Conservation (phyloP, 2,888 invertebrate genomes). For the Watsonalla binaria region DNA sequence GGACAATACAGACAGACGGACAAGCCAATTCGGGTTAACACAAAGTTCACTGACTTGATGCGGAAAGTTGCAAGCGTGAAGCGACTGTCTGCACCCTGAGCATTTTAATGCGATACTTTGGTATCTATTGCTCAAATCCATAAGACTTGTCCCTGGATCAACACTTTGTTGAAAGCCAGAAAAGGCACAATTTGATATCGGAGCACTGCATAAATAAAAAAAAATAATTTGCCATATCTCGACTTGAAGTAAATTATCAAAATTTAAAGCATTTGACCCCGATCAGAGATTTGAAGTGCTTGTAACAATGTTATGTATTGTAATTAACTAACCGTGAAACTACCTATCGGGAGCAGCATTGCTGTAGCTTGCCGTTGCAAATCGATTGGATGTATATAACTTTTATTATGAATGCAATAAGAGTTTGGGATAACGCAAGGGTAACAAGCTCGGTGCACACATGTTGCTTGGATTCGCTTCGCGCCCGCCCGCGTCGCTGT, state of each 20-base stretch:
- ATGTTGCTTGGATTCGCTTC: conserved; percentile 27
- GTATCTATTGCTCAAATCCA: background rate
- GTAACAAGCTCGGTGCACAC: conserved; percentile 19
- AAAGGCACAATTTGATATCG: too few relatives aligned
- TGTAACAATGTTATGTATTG: conserved; percentile 29
- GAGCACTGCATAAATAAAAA: too few relatives aligned
- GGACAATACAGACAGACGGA: conserved; percentile 48
- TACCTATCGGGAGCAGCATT: conserved; percentile 19
- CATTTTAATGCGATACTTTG: background rate
- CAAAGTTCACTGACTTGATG: conserved; percentile 59
- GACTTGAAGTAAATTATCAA: too few relatives aligned
- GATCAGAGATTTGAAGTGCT: conserved; percentile 25
- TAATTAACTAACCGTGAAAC: conserved; percentile 45
- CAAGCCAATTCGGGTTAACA: conserved; percentile 58
- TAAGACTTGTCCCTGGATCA: background rate
- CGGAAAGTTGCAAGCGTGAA: conserved; percentile 16
- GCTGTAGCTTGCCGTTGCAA: background rate
- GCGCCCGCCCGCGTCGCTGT: conserved; percentile 34
- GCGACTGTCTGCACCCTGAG: conserved; percentile 5
- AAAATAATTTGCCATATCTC: too few relatives aligned
- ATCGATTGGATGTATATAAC: background rate
- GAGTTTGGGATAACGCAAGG: conserved; percentile 5
- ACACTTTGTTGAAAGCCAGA: background rate
- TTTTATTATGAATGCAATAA: conserved; percentile 4
- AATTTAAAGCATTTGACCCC: conserved; percentile 9